Conservation (phyloP, 1,140 invertebrate species). For the Maniola jurtina region DNA sequence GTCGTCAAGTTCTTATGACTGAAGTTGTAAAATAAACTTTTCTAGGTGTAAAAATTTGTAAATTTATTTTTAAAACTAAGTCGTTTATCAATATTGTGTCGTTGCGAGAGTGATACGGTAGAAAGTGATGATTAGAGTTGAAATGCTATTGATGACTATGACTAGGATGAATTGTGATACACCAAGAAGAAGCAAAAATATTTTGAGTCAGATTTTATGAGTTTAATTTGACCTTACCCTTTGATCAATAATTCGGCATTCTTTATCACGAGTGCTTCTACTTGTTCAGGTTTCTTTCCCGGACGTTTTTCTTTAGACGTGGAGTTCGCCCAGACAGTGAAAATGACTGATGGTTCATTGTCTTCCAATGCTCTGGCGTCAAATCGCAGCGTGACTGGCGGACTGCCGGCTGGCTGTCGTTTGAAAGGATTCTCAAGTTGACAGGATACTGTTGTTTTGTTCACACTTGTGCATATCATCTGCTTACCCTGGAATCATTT, state of each 20-base stretch:
- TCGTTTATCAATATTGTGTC: no score
- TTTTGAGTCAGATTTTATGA: no score
- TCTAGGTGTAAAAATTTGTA: no score
- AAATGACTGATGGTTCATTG: constrained; percentile 83
- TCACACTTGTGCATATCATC: constrained; percentile 85
- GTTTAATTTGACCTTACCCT: constrained; percentile 80
- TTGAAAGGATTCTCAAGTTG: constrained; percentile 94
- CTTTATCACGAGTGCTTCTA: constrained; percentile 86
- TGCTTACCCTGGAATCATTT: constrained; percentile 73
- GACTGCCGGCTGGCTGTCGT: constrained; percentile 76
- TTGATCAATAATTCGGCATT: constrained; percentile 89
- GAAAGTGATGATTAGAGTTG: no score
- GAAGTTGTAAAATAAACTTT: no score
- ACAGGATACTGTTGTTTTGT: constrained; percentile 88
- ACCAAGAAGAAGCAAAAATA: no score
- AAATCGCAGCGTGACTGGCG: constrained; percentile 86
- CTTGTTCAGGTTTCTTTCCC: constrained; percentile 77
- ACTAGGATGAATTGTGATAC: no score
- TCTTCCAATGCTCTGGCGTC: constrained; percentile 87
- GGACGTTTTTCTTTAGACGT: constrained; percentile 85
- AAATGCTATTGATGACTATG: no score
- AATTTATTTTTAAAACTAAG: no score
- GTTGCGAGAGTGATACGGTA: no score
- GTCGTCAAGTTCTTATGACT: no score
- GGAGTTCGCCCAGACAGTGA: constrained; percentile 91